phyloP scores from a whole-genome alignment of 2,888 invertebrate species.

The Aplocera efformata region DNA sequence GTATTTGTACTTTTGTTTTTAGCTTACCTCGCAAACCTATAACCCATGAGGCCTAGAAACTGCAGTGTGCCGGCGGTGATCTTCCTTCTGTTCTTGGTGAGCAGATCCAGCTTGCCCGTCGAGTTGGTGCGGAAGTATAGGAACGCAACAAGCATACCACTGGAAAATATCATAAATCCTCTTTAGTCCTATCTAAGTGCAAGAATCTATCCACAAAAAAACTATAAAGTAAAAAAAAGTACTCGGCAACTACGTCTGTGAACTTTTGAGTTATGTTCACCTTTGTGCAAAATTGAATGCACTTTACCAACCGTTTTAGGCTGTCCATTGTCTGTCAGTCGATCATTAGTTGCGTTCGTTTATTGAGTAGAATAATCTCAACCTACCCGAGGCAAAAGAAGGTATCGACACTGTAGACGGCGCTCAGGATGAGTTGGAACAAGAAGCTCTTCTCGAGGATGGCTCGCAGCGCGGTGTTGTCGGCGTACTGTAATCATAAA shows the following conservation, averaged over 20 bases:
- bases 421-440: constrained; percentile 89
- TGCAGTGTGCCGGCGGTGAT: constrained; percentile 83
- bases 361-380: too few relatives aligned
- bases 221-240: too few relatives aligned
- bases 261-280: too few relatives aligned
- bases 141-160: constrained; percentile 91
- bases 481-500: constrained; percentile 80
- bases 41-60: constrained; percentile 87
- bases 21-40: constrained; percentile 87
- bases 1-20: too few relatives aligned
- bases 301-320: too few relatives aligned
- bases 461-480: constrained; percentile 86
- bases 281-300: too few relatives aligned
- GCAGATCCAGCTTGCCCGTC: constrained; percentile 84
- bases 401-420: constrained; percentile 90
- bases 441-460: constrained; percentile 88
- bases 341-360: too few relatives aligned
- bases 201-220: too few relatives aligned
- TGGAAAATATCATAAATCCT: constrained; percentile 48
- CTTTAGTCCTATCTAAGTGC: too few relatives aligned
- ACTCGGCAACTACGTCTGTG: too few relatives aligned
- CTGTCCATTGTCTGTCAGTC: too few relatives aligned
- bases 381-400: constrained; percentile 87
- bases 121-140: constrained; percentile 90
- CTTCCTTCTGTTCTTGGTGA: constrained; percentile 83